These are phyloP conservation scores for Ovis aries DNA, from an alignment of 2,113 vertebrate genomes.

Conservation along the genomic window DNA sequence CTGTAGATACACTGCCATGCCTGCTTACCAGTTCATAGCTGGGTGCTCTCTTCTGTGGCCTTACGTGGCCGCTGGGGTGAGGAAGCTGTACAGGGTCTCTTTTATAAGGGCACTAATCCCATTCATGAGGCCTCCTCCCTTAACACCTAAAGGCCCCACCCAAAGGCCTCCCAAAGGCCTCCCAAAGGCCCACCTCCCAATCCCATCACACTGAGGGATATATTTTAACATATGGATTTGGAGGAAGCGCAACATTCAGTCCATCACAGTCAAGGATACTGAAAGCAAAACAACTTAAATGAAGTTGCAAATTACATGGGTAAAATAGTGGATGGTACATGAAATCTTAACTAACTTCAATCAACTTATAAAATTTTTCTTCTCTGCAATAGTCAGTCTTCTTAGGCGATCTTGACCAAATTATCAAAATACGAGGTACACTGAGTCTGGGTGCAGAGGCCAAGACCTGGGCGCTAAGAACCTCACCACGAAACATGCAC, in stretches of 20 bases:
- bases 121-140: background rate
- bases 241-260: too few species aligned
- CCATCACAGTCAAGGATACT: background rate
- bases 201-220: background rate
- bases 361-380: rapidly evolving
- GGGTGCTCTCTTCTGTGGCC: background rate
- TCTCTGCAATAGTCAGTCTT: background rate
- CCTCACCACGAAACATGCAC: rapidly evolving
- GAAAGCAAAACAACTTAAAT: background rate
- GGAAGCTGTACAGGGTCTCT: background rate
- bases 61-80: rapidly evolving
- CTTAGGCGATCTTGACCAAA: background rate
- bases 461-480: background rate
- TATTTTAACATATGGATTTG: too few species aligned
- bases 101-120: background rate
- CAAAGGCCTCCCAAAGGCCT: background rate
- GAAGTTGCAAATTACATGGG: background rate
- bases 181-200: background rate
- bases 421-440: rapidly evolving
- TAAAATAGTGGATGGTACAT: rapidly evolving
- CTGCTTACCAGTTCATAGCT: background rate
- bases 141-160: too few species aligned
- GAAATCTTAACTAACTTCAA: background rate
- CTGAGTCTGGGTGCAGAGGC: background rate
- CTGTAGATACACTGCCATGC: too few species aligned